Base-by-base conservation (phyloP, 1,140 invertebrate genomes). In the Colletes gigas region DNA sequence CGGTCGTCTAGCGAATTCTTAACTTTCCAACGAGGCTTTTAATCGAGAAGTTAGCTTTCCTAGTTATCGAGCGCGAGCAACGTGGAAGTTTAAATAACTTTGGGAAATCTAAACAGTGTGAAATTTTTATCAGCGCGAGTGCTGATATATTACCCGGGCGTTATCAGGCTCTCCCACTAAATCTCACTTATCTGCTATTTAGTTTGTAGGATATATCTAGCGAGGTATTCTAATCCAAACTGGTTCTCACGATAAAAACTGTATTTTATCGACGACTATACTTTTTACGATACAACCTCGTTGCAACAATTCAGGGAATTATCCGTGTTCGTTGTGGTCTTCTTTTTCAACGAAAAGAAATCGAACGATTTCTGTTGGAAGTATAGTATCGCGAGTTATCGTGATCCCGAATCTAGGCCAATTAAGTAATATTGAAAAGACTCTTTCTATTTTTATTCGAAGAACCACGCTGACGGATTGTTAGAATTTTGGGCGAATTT, bases 51-150 rank as follows among this genome's bases (percentile, higher is more conserved):
- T n/a, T 17, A 21, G 3, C 44, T 30, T n/a, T 41, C 10, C 54
- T n/a, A 17, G 0, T 39, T 44, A 67, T 76, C 62, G 62, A 75
- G 47, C 30, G 17, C 7, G 3, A 50, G 19, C 71, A 14, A 47
- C 41, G 1, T 14, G 47, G 54, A 54, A 39, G 17, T 67, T 67
- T 44, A 57, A 76, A 54, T 59, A 68, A 68, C 39, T 47, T 9
- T 9, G 9, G 3, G 6, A 4, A 21, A 39, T 39, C 39, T 57
- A 57, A 76, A 68, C 14, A 6, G 74, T n/a, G 10, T 76, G 52
- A 76, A 68, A 76, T 76, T 76, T 68, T 67, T 55, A 76, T 76
- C 19, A 57, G 21, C 15, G 3, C 10, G 5, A 4, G 4, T 60
- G 19, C 39, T 74, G 60, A 65, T 41, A 8, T 74, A 65, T 65